Percentiles rank a stretch among this genome's conserved stretches.
phyloP scores from a whole-genome alignment of 2,888 invertebrate genomes.

The Elysia crispata region DNA sequence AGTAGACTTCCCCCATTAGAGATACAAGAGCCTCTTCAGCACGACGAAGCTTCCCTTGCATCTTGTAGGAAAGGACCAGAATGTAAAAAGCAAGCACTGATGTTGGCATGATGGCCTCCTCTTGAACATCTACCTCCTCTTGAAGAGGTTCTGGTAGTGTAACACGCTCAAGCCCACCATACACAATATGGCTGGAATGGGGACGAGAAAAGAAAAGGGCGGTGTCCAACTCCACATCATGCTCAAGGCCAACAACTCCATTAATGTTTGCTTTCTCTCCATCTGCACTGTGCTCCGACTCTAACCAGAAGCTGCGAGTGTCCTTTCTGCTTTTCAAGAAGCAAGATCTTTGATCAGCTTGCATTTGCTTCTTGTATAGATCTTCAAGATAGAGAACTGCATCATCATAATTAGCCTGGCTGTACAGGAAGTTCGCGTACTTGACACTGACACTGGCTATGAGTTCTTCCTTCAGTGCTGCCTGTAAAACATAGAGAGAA shows the following conservation, averaged over 20 bases:
- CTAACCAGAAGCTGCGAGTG: no score
- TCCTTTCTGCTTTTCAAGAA: no score
- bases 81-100: conserved; percentile 70
- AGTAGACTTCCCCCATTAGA: conserved; percentile 65
- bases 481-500: conserved; percentile 58
- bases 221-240: not conserved
- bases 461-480: conserved; percentile 69
- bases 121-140: conserved; percentile 73
- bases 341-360: no score
- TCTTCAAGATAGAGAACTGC: conserved; percentile 70
- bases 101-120: conserved; percentile 72
- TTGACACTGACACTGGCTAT: conserved; percentile 71
- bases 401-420: conserved; percentile 72
- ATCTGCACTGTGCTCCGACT: conserved; percentile 40
- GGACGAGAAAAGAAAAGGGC: conserved; percentile 49
- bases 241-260: no score
- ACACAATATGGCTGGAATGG: conserved; percentile 59
- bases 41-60: conserved; percentile 62
- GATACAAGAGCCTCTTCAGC: conserved; percentile 68
- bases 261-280: conserved; percentile 34
- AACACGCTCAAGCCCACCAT: conserved; percentile 74
- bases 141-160: conserved; percentile 74
- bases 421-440: conserved; percentile 74
- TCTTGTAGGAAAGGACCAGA: conserved; percentile 72
- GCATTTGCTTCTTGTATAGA: conserved; percentile 53